Evolutionary conservation across 2,888 invertebrate genomes (phyloP).

Genomic region (Drosophila monieri): DNA sequence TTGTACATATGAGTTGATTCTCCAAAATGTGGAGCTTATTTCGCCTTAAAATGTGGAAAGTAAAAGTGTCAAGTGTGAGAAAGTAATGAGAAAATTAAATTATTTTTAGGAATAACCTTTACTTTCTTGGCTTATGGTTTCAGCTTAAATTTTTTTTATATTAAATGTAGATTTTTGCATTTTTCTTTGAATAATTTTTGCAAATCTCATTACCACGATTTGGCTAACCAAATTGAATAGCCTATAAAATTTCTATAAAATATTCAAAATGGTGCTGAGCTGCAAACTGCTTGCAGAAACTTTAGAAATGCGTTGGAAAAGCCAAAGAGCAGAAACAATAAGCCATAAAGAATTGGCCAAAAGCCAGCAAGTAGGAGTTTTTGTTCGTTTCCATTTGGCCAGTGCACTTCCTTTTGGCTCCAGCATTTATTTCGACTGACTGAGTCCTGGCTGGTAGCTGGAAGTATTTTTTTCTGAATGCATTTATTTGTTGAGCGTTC

Average conservation of each 20-base stretch:
- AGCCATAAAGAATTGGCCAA: constrained; percentile 61
- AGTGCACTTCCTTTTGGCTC: constrained; percentile 12
- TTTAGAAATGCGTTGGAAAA: constrained; percentile 24
- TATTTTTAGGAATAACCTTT: not conserved
- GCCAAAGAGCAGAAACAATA: constrained; percentile 49
- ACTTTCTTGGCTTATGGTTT: not conserved
- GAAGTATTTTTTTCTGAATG: constrained; percentile 7
- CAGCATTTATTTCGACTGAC: constrained; percentile 33
- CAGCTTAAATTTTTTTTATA: not conserved
- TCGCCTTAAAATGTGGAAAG: too few relatives aligned
- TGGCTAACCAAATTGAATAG: constrained; percentile 49
- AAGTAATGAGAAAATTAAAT: constrained; percentile 24
- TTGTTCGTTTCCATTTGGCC: constrained; percentile 9
- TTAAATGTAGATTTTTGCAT: not conserved
- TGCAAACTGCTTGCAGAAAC: constrained; percentile 24
- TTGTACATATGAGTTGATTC: not conserved
- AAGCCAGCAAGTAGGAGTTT: constrained; percentile 32
- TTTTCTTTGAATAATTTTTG: not conserved
- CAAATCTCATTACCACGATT: constrained; percentile 56
- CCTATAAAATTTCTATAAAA: constrained; percentile 62
- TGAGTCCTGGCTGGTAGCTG: constrained; percentile 27
- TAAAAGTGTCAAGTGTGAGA: constrained; percentile 25
- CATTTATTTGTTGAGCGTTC: constrained; percentile 36
- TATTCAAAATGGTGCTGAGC: constrained; percentile 55
- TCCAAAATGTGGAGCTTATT: too few relatives aligned